Evolutionary conservation across 2,113 vertebrate genomes (phyloP).

Genomic region (Hippocampus zosterae): DNA sequence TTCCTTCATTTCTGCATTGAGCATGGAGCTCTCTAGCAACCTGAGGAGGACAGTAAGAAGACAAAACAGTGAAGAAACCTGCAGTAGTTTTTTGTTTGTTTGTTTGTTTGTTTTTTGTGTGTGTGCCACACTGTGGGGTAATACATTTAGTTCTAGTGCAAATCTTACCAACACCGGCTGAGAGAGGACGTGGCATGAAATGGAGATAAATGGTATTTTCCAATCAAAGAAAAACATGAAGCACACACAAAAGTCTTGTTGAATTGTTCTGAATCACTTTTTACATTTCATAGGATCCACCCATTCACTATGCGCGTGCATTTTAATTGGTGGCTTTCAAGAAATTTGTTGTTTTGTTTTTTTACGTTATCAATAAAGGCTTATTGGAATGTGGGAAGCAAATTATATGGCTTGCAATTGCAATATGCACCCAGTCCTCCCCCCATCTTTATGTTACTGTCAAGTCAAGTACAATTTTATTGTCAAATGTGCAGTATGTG

Average conservation of each 20-base stretch:
- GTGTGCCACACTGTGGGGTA: conserved; percentile 5
- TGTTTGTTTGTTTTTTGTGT: no score
- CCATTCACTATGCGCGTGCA: background rate
- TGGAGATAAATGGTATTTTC: conserved; percentile 4
- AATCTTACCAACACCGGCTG: conserved; percentile 12
- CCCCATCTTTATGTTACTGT: background rate
- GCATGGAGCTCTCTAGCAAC: conserved; percentile 67
- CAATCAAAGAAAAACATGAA: background rate
- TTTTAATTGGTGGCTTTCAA: conserved; percentile 25
- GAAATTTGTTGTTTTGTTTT: background rate
- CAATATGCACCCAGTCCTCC: background rate
- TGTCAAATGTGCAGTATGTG: no score
- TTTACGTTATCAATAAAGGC: conserved; percentile 33
- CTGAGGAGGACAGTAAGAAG: conserved; percentile 41
- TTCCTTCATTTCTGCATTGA: conserved; percentile 74
- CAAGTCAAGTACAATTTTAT: no score
- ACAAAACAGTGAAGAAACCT: conserved; percentile 2
- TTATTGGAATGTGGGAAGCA: conserved; percentile 46
- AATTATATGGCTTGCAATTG: conserved; percentile 47
- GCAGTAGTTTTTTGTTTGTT: background rate
- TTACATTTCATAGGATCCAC: conserved; percentile 18
- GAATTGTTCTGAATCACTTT: conserved; percentile 16
- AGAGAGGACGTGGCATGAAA: conserved; percentile 26
- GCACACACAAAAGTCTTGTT: background rate
- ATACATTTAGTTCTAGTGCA: conserved; percentile 2